These are phyloP conservation scores for Melinaea marsaeus DNA, from an alignment of 2,888 invertebrate genomes.

Conservation along the genomic window DNA sequence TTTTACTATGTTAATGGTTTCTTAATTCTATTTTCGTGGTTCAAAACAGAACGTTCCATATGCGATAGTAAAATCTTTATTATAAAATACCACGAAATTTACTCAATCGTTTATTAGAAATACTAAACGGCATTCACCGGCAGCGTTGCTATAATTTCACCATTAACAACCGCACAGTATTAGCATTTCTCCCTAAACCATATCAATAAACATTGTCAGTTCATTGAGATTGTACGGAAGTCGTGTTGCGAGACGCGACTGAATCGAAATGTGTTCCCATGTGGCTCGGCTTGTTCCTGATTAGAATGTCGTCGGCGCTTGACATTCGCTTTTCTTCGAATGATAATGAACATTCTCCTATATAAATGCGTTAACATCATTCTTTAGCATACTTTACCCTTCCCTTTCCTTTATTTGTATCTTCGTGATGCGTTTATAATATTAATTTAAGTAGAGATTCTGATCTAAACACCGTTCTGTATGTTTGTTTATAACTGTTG, in stretches of 20 bases:
- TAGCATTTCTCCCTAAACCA: background rate
- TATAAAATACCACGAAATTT: no score
- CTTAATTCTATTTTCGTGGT: no score
- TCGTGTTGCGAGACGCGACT: constrained; percentile 14
- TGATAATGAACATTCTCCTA: constrained; percentile 22
- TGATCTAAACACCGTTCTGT: no score
- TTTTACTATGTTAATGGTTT: no score
- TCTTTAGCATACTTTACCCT: constrained; percentile 13
- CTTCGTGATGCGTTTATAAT: background rate
- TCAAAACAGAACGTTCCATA: no score
- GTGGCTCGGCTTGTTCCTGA: constrained; percentile 21
- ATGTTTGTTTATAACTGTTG: background rate
- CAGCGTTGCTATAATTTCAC: background rate
- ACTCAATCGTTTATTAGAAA: no score
- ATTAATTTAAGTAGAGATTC: no score
- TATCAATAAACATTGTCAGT: constrained; percentile 5
- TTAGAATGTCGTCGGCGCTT: constrained; percentile 31
- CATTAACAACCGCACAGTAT: background rate
- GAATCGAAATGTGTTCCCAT: constrained; percentile 27
- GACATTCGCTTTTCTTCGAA: constrained; percentile 30
- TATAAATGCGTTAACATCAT: constrained; percentile 17
- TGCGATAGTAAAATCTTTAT: no score
- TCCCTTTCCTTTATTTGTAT: background rate
- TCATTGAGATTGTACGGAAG: constrained; percentile 13
- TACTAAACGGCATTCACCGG: no score